Conservation (phyloP, 92 coral and sea anemone species). For the Epizoanthus rinbou region DNA sequence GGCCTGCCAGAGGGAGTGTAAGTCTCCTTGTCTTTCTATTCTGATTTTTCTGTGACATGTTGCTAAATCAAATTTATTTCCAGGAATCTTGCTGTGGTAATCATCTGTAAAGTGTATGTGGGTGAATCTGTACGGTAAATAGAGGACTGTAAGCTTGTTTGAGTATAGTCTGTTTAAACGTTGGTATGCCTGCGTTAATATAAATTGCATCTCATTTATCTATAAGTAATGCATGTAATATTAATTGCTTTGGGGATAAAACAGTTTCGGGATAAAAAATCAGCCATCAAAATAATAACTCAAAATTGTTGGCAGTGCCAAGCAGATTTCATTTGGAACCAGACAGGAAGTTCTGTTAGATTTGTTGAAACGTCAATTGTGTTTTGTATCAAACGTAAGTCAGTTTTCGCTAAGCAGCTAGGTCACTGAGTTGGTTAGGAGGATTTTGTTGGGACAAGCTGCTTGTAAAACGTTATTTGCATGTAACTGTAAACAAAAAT, state of each 20-base stretch:
- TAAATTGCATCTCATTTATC: slow-evolving; percentile 22
- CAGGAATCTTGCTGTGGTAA: slow-evolving; percentile 46
- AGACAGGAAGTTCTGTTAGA: background rate
- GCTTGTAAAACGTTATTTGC: background rate
- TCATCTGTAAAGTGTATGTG: slow-evolving; percentile 26
- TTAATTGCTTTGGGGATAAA: no score
- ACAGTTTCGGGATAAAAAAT: background rate
- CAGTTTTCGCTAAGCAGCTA: no score
- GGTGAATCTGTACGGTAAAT: slow-evolving; percentile 39
- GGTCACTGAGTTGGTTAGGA: background rate
- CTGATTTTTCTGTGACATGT: background rate
- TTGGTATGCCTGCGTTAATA: slow-evolving; percentile 39
- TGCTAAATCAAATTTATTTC: slow-evolving; percentile 46
- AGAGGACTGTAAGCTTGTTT: slow-evolving; percentile 36
- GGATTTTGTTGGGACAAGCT: background rate
- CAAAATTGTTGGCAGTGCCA: background rate
- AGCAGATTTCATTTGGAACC: background rate
- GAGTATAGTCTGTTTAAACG: slow-evolving; percentile 6
- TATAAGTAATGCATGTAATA: slow-evolving; percentile 1
- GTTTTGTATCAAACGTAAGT: no score
- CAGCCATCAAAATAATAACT: background rate
- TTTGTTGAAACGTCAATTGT: background rate
- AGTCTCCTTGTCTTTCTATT: slow-evolving; percentile 36
- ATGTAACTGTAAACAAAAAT: no score
- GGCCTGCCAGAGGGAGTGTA: slow-evolving; percentile 41